Evolutionary conservation across 2,888 invertebrate species (phyloP).

Genomic region (Tridacna gigas): DNA sequence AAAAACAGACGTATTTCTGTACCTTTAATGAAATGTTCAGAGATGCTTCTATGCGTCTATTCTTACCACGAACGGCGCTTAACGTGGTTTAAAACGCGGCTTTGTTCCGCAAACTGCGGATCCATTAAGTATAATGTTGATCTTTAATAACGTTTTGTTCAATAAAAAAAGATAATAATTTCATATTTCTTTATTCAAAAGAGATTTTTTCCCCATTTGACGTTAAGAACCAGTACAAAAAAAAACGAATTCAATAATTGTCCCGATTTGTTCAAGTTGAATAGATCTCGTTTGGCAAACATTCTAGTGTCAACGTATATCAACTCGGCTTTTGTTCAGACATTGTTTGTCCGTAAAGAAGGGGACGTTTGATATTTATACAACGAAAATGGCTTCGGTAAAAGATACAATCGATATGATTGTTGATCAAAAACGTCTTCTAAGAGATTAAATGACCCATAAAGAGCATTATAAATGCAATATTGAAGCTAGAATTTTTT

Average conservation of each 20-base stretch:
- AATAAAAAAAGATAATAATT: background rate
- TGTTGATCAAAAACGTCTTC: conserved; percentile 23
- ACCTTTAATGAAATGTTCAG: no score
- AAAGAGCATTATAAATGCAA: conserved; percentile 1
- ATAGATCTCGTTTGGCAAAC: conserved; percentile 2
- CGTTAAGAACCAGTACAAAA: background rate
- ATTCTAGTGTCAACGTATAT: conserved; percentile 14
- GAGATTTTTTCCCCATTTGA: background rate
- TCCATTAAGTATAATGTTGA: conserved; percentile 12
- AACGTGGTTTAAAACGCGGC: background rate
- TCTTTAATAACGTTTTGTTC: conserved; percentile 3
- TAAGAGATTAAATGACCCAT: conserved; percentile 20
- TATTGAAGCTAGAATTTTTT: no score
- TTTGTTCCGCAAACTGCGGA: background rate
- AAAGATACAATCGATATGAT: conserved; percentile 16
- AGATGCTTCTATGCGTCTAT: no score
- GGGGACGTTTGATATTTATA: conserved; percentile 12
- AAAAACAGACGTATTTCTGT: no score
- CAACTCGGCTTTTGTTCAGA: conserved; percentile 10
- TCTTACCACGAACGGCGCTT: no score
- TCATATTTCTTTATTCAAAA: background rate
- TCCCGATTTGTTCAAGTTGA: background rate
- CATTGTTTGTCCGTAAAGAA: conserved; percentile 12
- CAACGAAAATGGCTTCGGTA: conserved; percentile 22
- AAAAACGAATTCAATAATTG: conserved; percentile 9